Base-by-base conservation (phyloP, 2,113 vertebrate genomes). In the Nothocercus nigrocapillus region DNA sequence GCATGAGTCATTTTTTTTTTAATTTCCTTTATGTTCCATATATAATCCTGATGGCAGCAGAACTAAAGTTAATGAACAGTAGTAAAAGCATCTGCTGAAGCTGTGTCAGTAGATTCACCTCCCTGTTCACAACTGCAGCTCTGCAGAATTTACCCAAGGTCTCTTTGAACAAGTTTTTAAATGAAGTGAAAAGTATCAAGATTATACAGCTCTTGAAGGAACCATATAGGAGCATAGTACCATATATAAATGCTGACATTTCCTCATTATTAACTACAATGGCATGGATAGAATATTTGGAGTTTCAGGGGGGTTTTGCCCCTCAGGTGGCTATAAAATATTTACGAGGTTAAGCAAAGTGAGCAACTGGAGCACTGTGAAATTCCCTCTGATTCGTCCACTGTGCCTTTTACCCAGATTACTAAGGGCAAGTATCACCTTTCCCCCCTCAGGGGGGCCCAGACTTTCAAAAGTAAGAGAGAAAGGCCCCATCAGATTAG, bases 51-150 rank as follows among this genome's bases (percentile, higher is more conserved):
- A 85, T 82, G 75, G 44, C 56, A 95, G 67, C 54, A 81, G 47
- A 96, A 45, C 51, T 94, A 73, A 93, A 97, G 83, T 96, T 97
- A 96, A 97, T 90, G 94, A 94, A 87, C 75, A 92, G 89, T 78
- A 91, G 79, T 97, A 95, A 96, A 95, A 87, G 83, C 82, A 86
- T 96, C 92, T 96, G 80, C 84, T 89, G 69, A 87, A 95, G 70
- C 88, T 90, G 34, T 92, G 81, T 93, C 78, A 64, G 70, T 95
- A 88, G 83, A 86, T 93, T 96, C 90, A 96, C 82, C 79, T 94
- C 82, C 12, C 0, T 74, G 47, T 69, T 93, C 84, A 75, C 76
- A 86, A 74, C 40, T 66, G 49, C 80, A 95, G 86, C 2, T 2
- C 81, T 95, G 85, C 78, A 96, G 95, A 96, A 96, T 94, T 92